These are phyloP conservation scores for Typhlichthys subterraneus DNA, from an alignment of 2,797 vertebrate genomes.

Conservation along the genomic window DNA sequence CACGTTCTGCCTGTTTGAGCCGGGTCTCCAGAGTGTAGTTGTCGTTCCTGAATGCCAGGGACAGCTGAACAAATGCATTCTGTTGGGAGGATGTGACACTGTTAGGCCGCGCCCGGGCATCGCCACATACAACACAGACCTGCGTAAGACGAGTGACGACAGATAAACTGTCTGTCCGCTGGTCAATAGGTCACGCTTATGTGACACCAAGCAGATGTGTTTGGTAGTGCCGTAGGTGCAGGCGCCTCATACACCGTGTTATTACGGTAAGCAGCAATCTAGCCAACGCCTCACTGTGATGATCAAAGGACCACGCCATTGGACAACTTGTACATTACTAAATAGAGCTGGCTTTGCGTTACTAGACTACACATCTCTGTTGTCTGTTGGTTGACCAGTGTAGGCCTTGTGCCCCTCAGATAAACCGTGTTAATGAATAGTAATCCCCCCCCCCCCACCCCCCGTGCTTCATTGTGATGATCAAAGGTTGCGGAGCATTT, in stretches of 20 bases:
- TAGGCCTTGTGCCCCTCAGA: slow-evolving; percentile 22
- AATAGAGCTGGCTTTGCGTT: slow-evolving; percentile 1
- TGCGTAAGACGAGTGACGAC: slow-evolving; percentile 12
- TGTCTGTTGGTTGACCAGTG: slow-evolving; percentile 6
- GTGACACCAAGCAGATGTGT: not conserved
- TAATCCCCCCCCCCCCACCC: slow-evolving; percentile 32
- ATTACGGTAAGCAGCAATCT: too few species aligned
- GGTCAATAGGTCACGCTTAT: slow-evolving; percentile 11
- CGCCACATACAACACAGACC: slow-evolving; percentile 6
- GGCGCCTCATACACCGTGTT: too few species aligned
- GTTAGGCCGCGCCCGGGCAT: slow-evolving; percentile 26
- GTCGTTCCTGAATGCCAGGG: slow-evolving; percentile 97
- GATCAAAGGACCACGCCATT: too few species aligned
- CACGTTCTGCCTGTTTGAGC: slow-evolving; percentile 92
- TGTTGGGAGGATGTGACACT: slow-evolving; percentile 63
- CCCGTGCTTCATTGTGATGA: slow-evolving; percentile 46
- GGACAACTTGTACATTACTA: not conserved
- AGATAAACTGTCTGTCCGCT: not conserved
- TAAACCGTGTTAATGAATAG: slow-evolving; percentile 34
- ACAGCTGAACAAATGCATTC: slow-evolving; percentile 97
- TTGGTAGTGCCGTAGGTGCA: too few species aligned
- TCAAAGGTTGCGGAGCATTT: slow-evolving; percentile 63
- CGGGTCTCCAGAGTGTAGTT: slow-evolving; percentile 96
- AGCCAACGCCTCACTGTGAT: too few species aligned
- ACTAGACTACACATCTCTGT: slow-evolving; percentile 1